Base-by-base conservation (phyloP, 2,888 invertebrate species). In the Lacanobia oleracea region DNA sequence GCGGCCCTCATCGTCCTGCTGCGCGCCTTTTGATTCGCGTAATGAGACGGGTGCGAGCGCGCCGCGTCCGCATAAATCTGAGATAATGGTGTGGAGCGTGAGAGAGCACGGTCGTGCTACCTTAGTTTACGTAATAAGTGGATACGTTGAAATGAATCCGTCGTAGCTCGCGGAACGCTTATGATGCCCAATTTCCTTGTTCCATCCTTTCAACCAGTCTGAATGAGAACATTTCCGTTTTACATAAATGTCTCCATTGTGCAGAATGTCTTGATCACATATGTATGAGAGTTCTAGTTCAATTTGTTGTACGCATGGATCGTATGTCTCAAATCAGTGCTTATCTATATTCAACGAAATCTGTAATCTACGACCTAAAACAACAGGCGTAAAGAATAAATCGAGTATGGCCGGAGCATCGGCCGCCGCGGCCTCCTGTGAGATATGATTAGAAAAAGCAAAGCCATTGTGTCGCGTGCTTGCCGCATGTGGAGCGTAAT, bases 81-180 rank as follows among this genome's bases (percentile, higher is more conserved):
- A 91, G 89, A 92, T 94, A 93, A 94, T 94, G 91, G 92, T 88
- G 90, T 86, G 85, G 90, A 94, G 91, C 94, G 94, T 94, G 94
- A 94, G 94, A 94, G 93, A 93, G 93, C 91, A 88, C 89, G 86
- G 91, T 94, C 94, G 94, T 94, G 93, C 92, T 89, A 92, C 90
- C 90, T 93, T 89, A 90, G 90, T 92, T 93, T 93, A 92, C 91
- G 93, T 93, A 94, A 94, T 93, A 93, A 93, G 90, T 93, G 89
- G 89, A 91, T 92, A 91, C 90, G 88, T 90, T 88, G 87, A 91
- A 91, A 91, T 89, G 88, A 91, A 88, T 91, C 77, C 86, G 88
- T 89, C 88, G 88, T 86, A 86, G 86, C 86, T 85, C 78, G 86
- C 87, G 80, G 83, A 86, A 88, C 88, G 87, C 84, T 88, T 87